Percentiles rank a stretch among this genome's conserved stretches.
Conservation (phyloP, 2,797 vertebrate genomes). For the Nyctibius grandis region DNA sequence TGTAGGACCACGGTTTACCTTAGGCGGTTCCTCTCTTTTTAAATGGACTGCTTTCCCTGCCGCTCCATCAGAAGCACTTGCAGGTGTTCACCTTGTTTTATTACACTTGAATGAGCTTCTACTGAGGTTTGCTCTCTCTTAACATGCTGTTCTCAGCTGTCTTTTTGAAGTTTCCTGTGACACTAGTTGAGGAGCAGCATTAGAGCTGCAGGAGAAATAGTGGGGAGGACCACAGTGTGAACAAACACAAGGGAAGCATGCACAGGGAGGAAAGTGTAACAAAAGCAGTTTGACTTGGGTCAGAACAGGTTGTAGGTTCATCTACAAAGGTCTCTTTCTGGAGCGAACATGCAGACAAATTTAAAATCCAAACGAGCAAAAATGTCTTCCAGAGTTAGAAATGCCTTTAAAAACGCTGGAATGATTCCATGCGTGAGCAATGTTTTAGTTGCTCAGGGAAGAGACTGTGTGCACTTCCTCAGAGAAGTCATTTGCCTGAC, state of each 20-base stretch:
- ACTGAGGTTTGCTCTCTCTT: not conserved
- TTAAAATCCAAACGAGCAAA: not conserved
- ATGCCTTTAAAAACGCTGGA: not conserved
- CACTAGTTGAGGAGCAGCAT: not conserved
- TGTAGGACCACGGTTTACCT: not conserved
- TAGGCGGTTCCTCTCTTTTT: not conserved
- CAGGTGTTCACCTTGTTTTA: not conserved
- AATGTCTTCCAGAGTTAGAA: not conserved
- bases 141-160: not conserved
- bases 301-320: not conserved
- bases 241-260: not conserved
- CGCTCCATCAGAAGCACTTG: not conserved
- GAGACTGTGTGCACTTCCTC: not conserved
- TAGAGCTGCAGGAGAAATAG: not conserved
- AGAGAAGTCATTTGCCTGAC: conserved; percentile 1
- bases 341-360: not conserved
- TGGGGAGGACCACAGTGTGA: not conserved
- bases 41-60: not conserved
- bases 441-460: conserved; percentile 23
- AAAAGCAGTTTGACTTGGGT: not conserved
- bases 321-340: not conserved
- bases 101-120: not conserved
- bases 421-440: not conserved
- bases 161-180: not conserved
- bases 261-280: not conserved